Evolutionary conservation across 92 coral and sea anemone genomes (phyloP), one percentile per base, ranked within the genome.

Genomic region (Phenganax subtilis): DNA sequence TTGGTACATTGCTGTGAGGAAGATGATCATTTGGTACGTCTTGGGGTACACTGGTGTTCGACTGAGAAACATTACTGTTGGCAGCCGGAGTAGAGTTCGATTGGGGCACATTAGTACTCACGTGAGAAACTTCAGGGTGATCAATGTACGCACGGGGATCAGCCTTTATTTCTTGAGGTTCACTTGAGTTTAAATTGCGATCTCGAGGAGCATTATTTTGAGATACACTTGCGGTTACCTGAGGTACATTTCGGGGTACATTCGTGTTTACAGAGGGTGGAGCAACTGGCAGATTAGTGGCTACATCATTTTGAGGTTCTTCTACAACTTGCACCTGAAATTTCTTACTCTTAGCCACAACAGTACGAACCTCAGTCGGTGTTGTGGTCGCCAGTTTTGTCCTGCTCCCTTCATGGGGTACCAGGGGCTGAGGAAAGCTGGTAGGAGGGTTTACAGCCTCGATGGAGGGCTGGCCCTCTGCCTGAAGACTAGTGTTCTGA

Each of bases 341-440:
- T 29, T 79, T 72, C 53, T 79, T 79, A 52, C 65, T 79, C 83
- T 79, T 79, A 0, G 74, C 72, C 47, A 57, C 65, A 20, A 77
- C 71, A 15, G 71, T 62, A 47, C 83, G 73, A 25, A 79, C 83
- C 53, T 79, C 83, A 0, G 83, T 79, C 10, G 83, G 83, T 8
- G 83, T 79, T 51, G 16, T 64, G 16, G 60, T 79, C 61, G 59
- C 47, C 12, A 73, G 58, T 6, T 47, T 79, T 44, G 55, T 0
- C 16, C 44, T 52, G 20, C 58, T 14, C 5, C 65, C 74, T 54
- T 79, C 72, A 31, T 79, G 67, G 44, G 73, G 7, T 53, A 73
- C 7, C 16, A 79, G 52, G 7, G 74, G 51, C 31, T 79, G 74
- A 10, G 74, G 83, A 7, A 79, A 79, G 37, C 62, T 54, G 8